Evolutionary conservation across 2,797 vertebrate species (phyloP).

Genomic region (Botia kubotai): DNA sequence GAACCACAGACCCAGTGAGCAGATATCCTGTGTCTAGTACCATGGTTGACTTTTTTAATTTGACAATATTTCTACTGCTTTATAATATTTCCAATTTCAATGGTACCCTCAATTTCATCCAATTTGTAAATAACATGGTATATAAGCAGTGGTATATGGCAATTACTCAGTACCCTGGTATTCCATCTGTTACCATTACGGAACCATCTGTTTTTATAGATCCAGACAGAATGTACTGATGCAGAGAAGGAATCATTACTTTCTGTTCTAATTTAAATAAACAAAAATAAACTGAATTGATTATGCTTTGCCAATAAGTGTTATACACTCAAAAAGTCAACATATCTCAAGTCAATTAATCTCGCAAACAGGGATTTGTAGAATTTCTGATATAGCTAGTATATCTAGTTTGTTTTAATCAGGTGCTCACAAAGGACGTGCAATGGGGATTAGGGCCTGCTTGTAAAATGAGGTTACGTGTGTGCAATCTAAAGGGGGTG

Average conservation of each 20-base stretch:
- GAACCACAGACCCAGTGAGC: neutral
- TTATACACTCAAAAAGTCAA: too few species aligned
- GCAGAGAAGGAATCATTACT: neutral
- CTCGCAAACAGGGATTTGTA: too few species aligned
- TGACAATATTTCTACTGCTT: neutral
- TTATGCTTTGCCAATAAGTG: too few species aligned
- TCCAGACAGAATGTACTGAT: neutral
- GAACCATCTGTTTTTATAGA: too few species aligned
- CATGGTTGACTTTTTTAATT: neutral
- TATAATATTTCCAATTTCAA: neutral
- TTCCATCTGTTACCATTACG: neutral
- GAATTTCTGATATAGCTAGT: neutral
- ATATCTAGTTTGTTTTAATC: constrained; percentile 34
- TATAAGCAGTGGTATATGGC: too few species aligned
- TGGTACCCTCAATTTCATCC: too few species aligned
- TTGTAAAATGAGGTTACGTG: constrained; percentile 1
- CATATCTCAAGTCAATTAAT: too few species aligned
- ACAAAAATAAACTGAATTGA: too few species aligned
- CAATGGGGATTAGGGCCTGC: constrained; percentile 8
- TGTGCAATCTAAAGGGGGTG: neutral
- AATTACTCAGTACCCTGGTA: neutral
- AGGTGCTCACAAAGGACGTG: constrained; percentile 1
- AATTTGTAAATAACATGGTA: neutral
- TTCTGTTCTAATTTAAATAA: too few species aligned
- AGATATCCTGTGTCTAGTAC: neutral